Evolutionary conservation across 2,797 vertebrate species (phyloP).

Genomic region (Chelon labrosus): DNA sequence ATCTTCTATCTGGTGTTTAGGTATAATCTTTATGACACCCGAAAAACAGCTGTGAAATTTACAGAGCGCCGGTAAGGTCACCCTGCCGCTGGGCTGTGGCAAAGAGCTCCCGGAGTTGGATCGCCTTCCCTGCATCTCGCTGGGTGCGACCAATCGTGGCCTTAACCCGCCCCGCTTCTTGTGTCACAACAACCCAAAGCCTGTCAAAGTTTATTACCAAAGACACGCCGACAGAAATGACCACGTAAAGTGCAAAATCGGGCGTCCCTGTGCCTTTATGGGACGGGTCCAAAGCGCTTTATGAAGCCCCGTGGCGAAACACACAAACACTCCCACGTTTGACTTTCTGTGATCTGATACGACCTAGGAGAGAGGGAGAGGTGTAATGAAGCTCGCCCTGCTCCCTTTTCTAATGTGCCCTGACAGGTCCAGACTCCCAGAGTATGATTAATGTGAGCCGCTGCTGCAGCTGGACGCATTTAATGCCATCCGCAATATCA

Average conservation of each 20-base stretch:
- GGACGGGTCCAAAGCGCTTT: constrained; percentile 14
- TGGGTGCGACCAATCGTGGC: constrained; percentile 36
- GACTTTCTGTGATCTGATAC: constrained; percentile 31
- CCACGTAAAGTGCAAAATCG: constrained; percentile 15
- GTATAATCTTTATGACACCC: constrained; percentile 70
- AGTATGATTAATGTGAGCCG: constrained; percentile 79
- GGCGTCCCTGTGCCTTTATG: neutral
- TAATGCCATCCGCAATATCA: constrained; percentile 80
- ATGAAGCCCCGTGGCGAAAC: constrained; percentile 19
- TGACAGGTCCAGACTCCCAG: constrained; percentile 70
- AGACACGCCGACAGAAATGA: constrained; percentile 21
- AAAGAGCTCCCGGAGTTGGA: constrained; percentile 36
- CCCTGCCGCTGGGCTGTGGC: constrained; percentile 48
- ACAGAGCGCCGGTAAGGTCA: constrained; percentile 63
- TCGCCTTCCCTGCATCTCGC: constrained; percentile 20
- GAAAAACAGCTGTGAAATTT: constrained; percentile 70
- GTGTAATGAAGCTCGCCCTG: constrained; percentile 64
- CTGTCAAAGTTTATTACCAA: constrained; percentile 50
- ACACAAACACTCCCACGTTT: constrained; percentile 37
- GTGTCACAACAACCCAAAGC: constrained; percentile 42
- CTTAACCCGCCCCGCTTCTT: constrained; percentile 32
- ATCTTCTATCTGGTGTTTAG: constrained; percentile 66
- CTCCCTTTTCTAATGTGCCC: constrained; percentile 59
- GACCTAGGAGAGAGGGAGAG: constrained; percentile 50
- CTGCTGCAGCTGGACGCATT: constrained; percentile 68